Conservation (phyloP, 2,888 invertebrate genomes). For the Hirtodrosophila alboralis region DNA sequence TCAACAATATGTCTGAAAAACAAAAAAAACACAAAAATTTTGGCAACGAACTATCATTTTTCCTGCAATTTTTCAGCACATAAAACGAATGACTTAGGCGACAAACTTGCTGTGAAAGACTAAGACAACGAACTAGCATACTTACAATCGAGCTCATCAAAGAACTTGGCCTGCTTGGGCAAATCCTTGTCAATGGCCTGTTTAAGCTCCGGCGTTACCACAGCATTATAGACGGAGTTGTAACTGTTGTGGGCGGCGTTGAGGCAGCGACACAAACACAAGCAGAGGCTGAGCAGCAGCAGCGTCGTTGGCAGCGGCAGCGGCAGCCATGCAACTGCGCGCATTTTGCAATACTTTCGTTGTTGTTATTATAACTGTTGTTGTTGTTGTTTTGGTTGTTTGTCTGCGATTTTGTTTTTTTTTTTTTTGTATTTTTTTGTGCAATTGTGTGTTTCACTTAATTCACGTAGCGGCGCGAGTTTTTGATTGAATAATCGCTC, state of each 20-base stretch:
- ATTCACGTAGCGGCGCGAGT: slow-evolving; percentile 73
- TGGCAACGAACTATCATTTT: slow-evolving; percentile 35
- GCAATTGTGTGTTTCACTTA: slow-evolving; percentile 73
- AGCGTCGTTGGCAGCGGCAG: slow-evolving; percentile 32
- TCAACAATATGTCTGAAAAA: no score
- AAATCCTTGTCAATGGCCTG: slow-evolving; percentile 82
- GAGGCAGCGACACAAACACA: slow-evolving; percentile 14
- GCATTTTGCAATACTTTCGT: slow-evolving; percentile 75
- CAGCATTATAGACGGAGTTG: slow-evolving; percentile 82
- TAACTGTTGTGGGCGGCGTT: slow-evolving; percentile 66
- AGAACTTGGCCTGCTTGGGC: slow-evolving; percentile 86
- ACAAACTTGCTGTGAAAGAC: slow-evolving; percentile 46
- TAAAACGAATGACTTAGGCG: slow-evolving; percentile 46
- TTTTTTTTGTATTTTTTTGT: no score
- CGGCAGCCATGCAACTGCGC: slow-evolving; percentile 52
- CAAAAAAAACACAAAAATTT: slow-evolving; percentile 14
- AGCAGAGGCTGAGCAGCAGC: slow-evolving; percentile 25
- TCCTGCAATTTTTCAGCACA: neutral
- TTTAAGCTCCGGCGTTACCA: slow-evolving; percentile 77
- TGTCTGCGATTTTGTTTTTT: slow-evolving; percentile 62
- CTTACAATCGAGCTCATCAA: slow-evolving; percentile 90
- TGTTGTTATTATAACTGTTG: slow-evolving; percentile 28
- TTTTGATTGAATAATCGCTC: slow-evolving; percentile 77
- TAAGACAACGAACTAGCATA: slow-evolving; percentile 75
- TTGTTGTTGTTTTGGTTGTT: slow-evolving; percentile 24